Conservation (phyloP, 1,140 invertebrate genomes). For the Drosophila ironensis region DNA sequence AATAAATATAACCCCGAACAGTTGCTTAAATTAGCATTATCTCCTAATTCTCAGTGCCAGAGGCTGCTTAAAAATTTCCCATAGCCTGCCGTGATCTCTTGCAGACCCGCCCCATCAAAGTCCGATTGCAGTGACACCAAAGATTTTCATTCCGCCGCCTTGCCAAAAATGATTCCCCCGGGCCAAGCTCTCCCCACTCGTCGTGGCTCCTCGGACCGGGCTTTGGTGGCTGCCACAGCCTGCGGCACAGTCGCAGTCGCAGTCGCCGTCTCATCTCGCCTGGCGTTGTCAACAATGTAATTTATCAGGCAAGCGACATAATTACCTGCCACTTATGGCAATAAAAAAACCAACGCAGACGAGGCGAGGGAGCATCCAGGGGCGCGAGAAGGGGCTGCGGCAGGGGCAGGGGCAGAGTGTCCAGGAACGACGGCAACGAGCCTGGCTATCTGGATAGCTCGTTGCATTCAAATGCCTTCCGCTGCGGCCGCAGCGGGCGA, state of each 20-base stretch:
- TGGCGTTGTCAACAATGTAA: constrained; percentile 76
- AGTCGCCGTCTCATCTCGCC: constrained; percentile 28
- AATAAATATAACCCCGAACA: not conserved
- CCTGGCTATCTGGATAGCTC: constrained; percentile 15
- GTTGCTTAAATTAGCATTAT: no score
- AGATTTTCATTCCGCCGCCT: constrained; percentile 22
- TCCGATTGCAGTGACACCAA: constrained; percentile 22
- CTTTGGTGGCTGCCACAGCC: no score
- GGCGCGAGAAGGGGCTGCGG: not conserved
- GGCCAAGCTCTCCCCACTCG: constrained; percentile 27
- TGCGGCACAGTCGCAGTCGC: not conserved
- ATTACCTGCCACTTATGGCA: constrained; percentile 81
- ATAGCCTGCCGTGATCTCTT: not conserved
- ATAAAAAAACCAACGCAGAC: constrained; percentile 59
- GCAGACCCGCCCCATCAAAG: constrained; percentile 8
- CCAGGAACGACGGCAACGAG: no score
- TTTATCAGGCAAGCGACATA: constrained; percentile 81
- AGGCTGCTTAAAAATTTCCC: constrained; percentile 10
- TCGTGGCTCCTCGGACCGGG: not conserved
- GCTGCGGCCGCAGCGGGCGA: constrained; percentile 25
- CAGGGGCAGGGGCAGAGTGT: no score
- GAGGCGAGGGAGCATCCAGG: constrained; percentile 1
- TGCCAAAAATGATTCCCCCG: constrained; percentile 45
- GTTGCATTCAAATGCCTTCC: constrained; percentile 63
- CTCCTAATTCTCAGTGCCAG: not conserved